Evolutionary conservation across 2,797 vertebrate genomes (phyloP), one percentile per base, ranked within the genome.

Genomic region (Champsocephalus gunnari): DNA sequence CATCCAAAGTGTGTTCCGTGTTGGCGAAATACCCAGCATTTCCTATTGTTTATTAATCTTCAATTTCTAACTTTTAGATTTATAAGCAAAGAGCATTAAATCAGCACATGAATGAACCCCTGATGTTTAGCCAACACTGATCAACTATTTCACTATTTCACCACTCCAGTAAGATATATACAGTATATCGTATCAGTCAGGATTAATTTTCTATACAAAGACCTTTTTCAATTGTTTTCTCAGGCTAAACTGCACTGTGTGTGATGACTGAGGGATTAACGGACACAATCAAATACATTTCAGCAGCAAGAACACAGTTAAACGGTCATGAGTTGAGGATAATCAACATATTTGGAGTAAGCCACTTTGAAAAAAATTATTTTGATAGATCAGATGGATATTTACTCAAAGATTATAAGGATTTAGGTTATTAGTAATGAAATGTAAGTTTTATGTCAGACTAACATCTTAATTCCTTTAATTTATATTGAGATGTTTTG

Each of bases 1-100:
- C 45, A 28, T 11, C 21, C 9, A 54, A 47, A 61, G 56, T 34
- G 19, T n/a, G 16, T 58, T 66, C 11, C 28, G 55, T 10, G 12
- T n/a, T 32, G 2, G 17, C 9, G 3, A 49, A 49, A 55, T 21
- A 54, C 5, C 9, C 12, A 57, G 11, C 11, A 65, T 62, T 34
- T 3, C 38, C 16, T 68, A 55, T 56, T 11, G 28, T 14, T 62
- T 49, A 72, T 45, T 62, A 12, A 70, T 61, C 16, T 79, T 64
- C 50, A 4, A 51, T 60, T 54, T 62, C 11, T 56, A 11, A 8
- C 56, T 49, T 7, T 4, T 59, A 11, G 34, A 53, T 66, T 56
- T 56, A 57, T 17, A 8, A 16, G 10, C 13, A 59, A 38, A 24
- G 13, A 65, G 28, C 9, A 61, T 19, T 44, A 5, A 65, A 45